A percentile compares a stretch with the other conserved stretches of the same genome.
Evolutionary conservation across 2,888 invertebrate species (phyloP).

Genomic region (Caenorhabditis zanzibari): DNA sequence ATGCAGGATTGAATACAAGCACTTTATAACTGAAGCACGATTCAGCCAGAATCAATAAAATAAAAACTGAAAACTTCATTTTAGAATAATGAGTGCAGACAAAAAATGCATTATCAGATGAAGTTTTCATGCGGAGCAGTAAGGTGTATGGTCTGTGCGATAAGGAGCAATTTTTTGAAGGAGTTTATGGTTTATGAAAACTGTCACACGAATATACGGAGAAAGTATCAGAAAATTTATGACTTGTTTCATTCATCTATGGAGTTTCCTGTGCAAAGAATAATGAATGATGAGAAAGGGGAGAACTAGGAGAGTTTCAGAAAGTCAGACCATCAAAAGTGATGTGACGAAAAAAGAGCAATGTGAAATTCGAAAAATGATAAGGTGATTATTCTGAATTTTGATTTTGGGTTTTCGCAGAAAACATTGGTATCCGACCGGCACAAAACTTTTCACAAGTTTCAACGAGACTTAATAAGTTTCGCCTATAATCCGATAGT

Average conservation of each 20-base stretch:
- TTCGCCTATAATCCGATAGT: too few relatives aligned
- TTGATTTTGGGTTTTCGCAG: background rate
- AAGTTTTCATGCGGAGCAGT: slow-evolving; percentile 24
- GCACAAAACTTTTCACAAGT: too few relatives aligned
- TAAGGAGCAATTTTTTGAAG: slow-evolving; percentile 15
- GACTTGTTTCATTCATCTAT: slow-evolving; percentile 24
- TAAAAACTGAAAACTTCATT: slow-evolving; percentile 24
- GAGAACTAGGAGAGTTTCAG: background rate
- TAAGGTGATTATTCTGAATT: background rate
- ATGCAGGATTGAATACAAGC: slow-evolving; percentile 65
- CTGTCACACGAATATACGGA: background rate
- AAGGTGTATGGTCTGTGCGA: slow-evolving; percentile 17
- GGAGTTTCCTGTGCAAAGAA: slow-evolving; percentile 8
- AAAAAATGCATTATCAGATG: slow-evolving; percentile 12
- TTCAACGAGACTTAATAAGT: too few relatives aligned
- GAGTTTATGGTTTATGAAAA: slow-evolving; percentile 14
- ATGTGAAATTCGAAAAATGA: too few relatives aligned
- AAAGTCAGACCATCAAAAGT: background rate
- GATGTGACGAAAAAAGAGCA: background rate
- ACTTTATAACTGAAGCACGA: slow-evolving; percentile 57
- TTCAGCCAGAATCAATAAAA: slow-evolving; percentile 7
- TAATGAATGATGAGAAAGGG: background rate
- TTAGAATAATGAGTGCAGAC: slow-evolving; percentile 7
- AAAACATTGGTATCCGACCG: too few relatives aligned
- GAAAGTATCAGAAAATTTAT: slow-evolving; percentile 3